Base-by-base conservation (phyloP, 2,797 vertebrate species). In the Hemitrygon akajei region DNA sequence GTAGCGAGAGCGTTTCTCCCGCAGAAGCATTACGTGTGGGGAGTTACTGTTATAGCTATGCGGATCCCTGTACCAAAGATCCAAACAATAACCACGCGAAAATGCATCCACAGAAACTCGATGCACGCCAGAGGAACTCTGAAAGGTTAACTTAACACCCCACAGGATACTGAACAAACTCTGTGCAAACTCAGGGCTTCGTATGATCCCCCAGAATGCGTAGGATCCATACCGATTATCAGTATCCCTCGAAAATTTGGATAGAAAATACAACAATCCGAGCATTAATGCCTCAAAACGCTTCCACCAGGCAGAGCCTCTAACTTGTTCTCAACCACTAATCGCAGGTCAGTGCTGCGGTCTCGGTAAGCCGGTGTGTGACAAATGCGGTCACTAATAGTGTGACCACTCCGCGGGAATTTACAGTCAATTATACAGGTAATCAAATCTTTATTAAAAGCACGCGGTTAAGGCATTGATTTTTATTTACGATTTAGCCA, bases 31-130 rank as follows among this genome's bases (percentile, higher is more conserved):
- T 86, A 56, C 30, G 58, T 63, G 58, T 27, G 30, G 82, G 5
- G 27, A 86, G 27, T 86, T 86, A 86, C 60, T 86, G 82, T 86
- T 84, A 30, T 25, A 11, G 47, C 58, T 60, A 30, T 86, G 82
- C 47, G 47, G 47, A 47, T 60, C 82, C n/a, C 58, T 60, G 80
- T 56, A 30, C 14, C 30, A 5, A 86, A 12, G 30, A 12, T n/a
- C 82, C 58, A 86, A 86, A 60, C 27, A 58, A n/a, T 86, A 86
- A 86, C 81, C 56, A 86, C 60, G 82, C 30, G 82, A 27, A 56
- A 86, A 14, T 63, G 27, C 56, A 86, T 58, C 82, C 27, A 12
- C 82, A 30, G 82, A 60, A 86, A 58, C 82, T 60, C 82, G 0
- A 10, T 60, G 82, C 60, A 60, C 60, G 82, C 56, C 27, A n/a